Percentiles rank a stretch among this genome's conserved stretches.
Conservation (phyloP, 1,140 invertebrate genomes). For the Apis florea region DNA sequence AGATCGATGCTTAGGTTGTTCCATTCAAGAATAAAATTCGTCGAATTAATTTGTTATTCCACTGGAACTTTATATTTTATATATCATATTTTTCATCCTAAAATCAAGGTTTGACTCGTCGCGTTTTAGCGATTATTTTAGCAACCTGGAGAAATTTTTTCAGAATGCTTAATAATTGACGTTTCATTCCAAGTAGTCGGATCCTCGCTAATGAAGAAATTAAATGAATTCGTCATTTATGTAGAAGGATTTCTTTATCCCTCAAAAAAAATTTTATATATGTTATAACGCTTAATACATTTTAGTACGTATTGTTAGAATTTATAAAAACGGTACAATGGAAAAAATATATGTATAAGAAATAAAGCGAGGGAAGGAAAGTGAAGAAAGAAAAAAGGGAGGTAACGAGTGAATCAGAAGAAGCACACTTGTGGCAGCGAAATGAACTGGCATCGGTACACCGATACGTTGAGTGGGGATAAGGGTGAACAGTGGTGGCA, state of each 20-base stretch:
- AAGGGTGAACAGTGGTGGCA: constrained; percentile 53
- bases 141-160: constrained; percentile 25
- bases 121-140: constrained; percentile 39
- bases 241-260: no score
- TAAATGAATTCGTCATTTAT: no score
- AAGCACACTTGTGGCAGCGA: constrained; percentile 8
- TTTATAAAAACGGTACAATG: neutral
- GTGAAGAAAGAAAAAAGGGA: constrained; percentile 4
- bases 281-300: no score
- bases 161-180: constrained; percentile 17
- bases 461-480: constrained; percentile 13
- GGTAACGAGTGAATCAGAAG: constrained; percentile 21
- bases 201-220: neutral
- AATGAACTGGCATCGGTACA: constrained; percentile 5
- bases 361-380: neutral
- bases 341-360: neutral
- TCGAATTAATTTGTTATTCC: constrained; percentile 2
- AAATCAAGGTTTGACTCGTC: constrained; percentile 35
- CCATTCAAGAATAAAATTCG: neutral
- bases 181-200: constrained; percentile 3
- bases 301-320: no score
- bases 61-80: no score
- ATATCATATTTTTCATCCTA: neutral
- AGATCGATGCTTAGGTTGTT: neutral
- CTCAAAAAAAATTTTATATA: no score